Conservation (phyloP, 2,888 invertebrate species). For the Notodonta ziczac region DNA sequence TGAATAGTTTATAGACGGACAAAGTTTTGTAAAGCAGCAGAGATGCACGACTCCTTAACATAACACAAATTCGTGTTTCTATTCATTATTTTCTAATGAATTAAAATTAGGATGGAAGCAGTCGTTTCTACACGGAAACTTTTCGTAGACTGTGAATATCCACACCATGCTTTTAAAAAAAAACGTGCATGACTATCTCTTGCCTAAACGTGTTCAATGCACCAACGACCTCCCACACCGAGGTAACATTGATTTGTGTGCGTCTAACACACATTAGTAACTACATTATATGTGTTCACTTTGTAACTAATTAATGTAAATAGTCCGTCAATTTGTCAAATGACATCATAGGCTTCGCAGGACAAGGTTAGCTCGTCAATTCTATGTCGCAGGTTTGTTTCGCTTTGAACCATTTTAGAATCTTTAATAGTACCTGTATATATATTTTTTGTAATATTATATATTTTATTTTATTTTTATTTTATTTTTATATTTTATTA, state of each 20-base stretch:
- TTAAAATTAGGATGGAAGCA: no score
- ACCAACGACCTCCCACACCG: conserved; percentile 14
- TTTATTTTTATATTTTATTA: no score
- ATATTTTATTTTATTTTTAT: no score
- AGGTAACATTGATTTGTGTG: conserved; percentile 5
- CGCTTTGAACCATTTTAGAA: conserved; percentile 1
- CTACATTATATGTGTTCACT: conserved; percentile 18
- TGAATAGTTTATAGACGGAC: not conserved
- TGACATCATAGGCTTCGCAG: conserved; percentile 54
- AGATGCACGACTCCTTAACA: not conserved
- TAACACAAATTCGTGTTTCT: no score
- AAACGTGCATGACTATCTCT: not conserved
- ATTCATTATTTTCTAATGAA: no score
- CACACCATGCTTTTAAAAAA: no score
- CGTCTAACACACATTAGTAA: conserved; percentile 10
- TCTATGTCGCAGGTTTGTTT: conserved; percentile 19
- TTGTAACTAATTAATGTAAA: conserved; percentile 39
- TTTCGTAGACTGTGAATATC: no score
- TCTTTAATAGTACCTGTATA: not conserved
- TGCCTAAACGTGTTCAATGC: conserved; percentile 4
- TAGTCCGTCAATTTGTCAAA: conserved; percentile 47
- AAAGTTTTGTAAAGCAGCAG: not conserved
- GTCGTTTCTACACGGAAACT: no score
- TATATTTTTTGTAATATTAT: no score
- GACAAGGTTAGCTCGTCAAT: conserved; percentile 52